These are phyloP conservation scores for Gonioctena quinquepunctata DNA, from an alignment of 1,140 invertebrate genomes.

Conservation along the genomic window DNA sequence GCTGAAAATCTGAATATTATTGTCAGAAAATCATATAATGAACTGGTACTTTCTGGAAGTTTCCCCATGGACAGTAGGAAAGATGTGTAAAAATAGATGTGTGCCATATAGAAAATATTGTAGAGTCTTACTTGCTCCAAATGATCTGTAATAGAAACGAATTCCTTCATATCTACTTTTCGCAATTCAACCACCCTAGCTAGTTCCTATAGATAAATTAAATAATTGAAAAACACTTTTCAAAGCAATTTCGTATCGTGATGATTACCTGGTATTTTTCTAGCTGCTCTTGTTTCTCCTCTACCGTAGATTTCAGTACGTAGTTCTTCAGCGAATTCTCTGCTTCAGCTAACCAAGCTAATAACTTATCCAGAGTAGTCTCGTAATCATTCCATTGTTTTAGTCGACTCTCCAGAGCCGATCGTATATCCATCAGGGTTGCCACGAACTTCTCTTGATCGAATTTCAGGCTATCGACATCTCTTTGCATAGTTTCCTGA, in stretches of 20 bases:
- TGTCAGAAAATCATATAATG: too few species aligned
- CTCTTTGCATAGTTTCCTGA: constrained; percentile 79
- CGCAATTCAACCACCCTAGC: constrained; percentile 73
- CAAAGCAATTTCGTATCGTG: background rate
- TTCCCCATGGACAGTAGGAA: constrained; percentile 1
- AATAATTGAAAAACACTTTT: constrained; percentile 14
- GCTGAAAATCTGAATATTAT: too few species aligned
- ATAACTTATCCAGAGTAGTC: constrained; percentile 78
- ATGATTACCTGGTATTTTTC: constrained; percentile 83
- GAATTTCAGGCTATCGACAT: constrained; percentile 72
- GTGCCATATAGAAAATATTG: background rate
- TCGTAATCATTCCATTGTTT: constrained; percentile 93
- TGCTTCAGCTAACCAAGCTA: constrained; percentile 83
- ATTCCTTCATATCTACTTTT: constrained; percentile 72
- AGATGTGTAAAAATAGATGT: background rate
- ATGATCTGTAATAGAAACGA: constrained; percentile 74
- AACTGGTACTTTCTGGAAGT: too few species aligned
- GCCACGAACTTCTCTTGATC: constrained; percentile 84
- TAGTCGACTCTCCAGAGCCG: constrained; percentile 80
- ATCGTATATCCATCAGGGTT: constrained; percentile 74
- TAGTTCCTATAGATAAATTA: constrained; percentile 65
- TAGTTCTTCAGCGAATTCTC: constrained; percentile 89
- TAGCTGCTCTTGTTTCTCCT: constrained; percentile 89
- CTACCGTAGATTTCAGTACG: constrained; percentile 77
- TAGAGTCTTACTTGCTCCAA: constrained; percentile 81